These are phyloP conservation scores for Pseudocheirus occidentalis DNA, from an alignment of 2,797 vertebrate species.

Conservation along the genomic window DNA sequence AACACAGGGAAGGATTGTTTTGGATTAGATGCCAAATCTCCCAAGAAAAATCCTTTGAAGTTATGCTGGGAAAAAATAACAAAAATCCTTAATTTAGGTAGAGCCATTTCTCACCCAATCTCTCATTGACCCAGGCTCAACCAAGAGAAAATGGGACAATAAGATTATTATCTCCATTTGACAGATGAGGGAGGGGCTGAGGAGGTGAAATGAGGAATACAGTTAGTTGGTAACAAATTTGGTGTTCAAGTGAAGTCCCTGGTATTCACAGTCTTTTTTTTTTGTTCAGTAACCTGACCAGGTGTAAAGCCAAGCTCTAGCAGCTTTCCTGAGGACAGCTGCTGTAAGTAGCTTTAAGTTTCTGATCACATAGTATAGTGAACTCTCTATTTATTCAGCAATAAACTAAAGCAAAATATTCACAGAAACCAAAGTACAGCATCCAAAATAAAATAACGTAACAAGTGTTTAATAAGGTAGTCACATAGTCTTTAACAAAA, in stretches of 20 bases:
- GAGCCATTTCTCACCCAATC: not conserved
- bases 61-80: not conserved
- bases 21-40: not conserved
- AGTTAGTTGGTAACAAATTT: slow-evolving; percentile 10
- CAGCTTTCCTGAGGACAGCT: too few species aligned
- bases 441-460: too few species aligned
- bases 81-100: not conserved
- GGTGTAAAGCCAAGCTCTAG: not conserved
- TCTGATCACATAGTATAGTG: too few species aligned
- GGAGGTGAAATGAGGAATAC: not conserved
- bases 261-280: not conserved
- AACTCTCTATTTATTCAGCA: too few species aligned
- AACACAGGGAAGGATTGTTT: not conserved
- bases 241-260: not conserved
- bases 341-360: too few species aligned
- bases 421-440: too few species aligned
- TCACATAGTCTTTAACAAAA: too few species aligned
- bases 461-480: too few species aligned
- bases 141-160: not conserved
- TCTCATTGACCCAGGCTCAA: slow-evolving; percentile 1
- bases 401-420: too few species aligned
- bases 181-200: not conserved
- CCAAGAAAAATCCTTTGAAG: not conserved
- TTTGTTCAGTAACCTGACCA: slow-evolving; percentile 23
- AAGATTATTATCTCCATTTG: not conserved